Base-by-base conservation (phyloP, 1,140 invertebrate species). In the Aleiodes sp. region DNA sequence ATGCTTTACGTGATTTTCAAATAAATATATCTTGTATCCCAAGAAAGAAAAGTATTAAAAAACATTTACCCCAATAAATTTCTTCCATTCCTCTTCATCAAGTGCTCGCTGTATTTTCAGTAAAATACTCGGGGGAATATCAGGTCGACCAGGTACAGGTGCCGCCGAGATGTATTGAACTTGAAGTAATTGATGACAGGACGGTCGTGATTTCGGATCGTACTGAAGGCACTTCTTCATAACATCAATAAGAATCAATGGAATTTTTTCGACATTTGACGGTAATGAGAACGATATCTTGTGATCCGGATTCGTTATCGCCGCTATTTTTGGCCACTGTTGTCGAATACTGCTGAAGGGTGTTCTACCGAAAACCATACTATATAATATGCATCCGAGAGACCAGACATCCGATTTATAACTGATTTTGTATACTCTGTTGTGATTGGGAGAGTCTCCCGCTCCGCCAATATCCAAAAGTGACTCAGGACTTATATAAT, bases 321-420 rank as follows among this genome's bases (percentile, higher is more conserved):
- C 95, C 62, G 87, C 87, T 14, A 98, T 89, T 86, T 98, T 98
- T 4, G 88, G 87, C 79, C 89, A 89, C 7, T 92, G 86, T 77
- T 93, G 90, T 10, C 88, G 88, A 43, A 98, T 91, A 80, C 97
- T 91, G 33, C 94, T 91, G 84, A 98, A 99, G 2, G 98, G 98
- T 0, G 96, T 96, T 62, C 89, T 88, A 2, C 95, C 93, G 84
- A 98, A 99, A 9, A 97, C 90, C 80, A 99, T 87, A 81, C 94
- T 92, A 82, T 98, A 99, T 24, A 99, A 87, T 71, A 99, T 99
- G 82, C 97, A 98, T 12, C 98, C 98, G 28, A 99, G 86, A 0
- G 96, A 98, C 98, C 98, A 99, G 12, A 99, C 94, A 85, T 99
- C 98, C 10, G 96, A 96, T 78, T 96, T 97, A 65, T 91, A 94